Evolutionary conservation across 2,888 invertebrate genomes (phyloP), one percentile per base, ranked within the genome.

Genomic region (Leptothorax acervorum): DNA sequence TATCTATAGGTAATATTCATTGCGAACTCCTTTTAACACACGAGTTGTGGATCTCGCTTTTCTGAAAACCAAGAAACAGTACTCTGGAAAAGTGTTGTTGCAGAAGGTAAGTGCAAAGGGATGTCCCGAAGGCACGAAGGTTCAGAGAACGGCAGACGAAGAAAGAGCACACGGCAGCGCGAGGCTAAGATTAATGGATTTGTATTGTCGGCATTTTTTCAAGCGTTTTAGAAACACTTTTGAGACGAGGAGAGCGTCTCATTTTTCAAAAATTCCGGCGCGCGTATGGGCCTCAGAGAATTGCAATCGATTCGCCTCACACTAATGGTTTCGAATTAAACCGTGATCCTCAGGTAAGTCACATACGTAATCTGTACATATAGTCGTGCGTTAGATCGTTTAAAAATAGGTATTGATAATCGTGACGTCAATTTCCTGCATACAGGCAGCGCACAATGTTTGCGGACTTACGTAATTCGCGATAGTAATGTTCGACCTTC

Each of bases 171-270:
- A 79, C 73, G 78, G 85, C 71, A 84, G 68, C 76, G 90, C 81
- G 85, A 87, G 71, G 83, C 66, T 71, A 94, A 94, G 95, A 95
- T 95, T 95, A 95, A 95, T 95, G 95, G 94, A 94, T 93, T 93
- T 91, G 90, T 92, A 95, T 95, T 95, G 95, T 95, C 94, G 93
- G 94, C 94, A 94, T 93, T 94, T 94, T 94, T 95, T 94, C 94
- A 93, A 92, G 92, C 93, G 93, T 95, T 94, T 95, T 94, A 93
- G 93, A 93, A 93, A 92, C 93, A 95, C 94, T 94, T 95, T 94
- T 93, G 92, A 93, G 93, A 92, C 92, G 91, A 93, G 92, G 89
- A 88, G 91, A 92, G 91, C 82, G 87, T 92, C 85, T 94, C 95
- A 95, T 95, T 94, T 94, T 94, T 95, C 94, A 95, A 94, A 94